Base-by-base conservation (phyloP, 2,888 invertebrate species). In the Drosophila barbarae region DNA sequence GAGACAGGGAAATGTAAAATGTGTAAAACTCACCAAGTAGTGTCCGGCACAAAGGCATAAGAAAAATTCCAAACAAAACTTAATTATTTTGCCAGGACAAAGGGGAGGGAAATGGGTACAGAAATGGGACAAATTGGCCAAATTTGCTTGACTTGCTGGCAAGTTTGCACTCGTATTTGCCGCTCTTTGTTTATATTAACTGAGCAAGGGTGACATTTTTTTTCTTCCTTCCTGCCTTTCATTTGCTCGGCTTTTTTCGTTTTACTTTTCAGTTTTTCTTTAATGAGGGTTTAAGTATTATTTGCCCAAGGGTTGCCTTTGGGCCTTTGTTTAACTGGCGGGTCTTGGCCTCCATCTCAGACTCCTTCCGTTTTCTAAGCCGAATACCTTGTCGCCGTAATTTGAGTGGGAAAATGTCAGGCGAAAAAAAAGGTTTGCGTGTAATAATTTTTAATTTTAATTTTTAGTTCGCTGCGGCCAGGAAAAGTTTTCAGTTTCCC, bases 281-380 rank as follows among this genome's bases (percentile, higher is more conserved):
- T 79, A 81, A 85, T 85, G 84, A 81, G 81, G 81, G 80, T 83
- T 81, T 81, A 83, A 81, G 84, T 80, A 81, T 83, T 77, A 81
- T 81, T 85, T 81, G 83, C 75, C 71, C 74, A 71, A 80, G 83
- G 80, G 85, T 84, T 76, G 76, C 76, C 76, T 71, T 65, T 69
- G 84, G 73, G 74, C 71, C 64, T 84, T 82, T 84, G 80, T 82
- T 76, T 74, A 69, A 80, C 73, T 18, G 38, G 49, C 23, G 21
- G 54, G 54, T 66, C 68, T 41, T 35, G 52, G 57, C 57, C 38
- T 67, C 57, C 60, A 18, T 6, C 28, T 12, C 44, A n/a, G 7
- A 2, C n/a, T 10, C 54, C 7, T 39, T 12, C 18, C 54, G 13
- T 35, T 35, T 26, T 36, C 65, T 63, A 51, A 63, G 51, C 52